These are phyloP conservation scores for Psittacula cyanocephala DNA, from an alignment of 2,113 vertebrate genomes.

Conservation along the genomic window DNA sequence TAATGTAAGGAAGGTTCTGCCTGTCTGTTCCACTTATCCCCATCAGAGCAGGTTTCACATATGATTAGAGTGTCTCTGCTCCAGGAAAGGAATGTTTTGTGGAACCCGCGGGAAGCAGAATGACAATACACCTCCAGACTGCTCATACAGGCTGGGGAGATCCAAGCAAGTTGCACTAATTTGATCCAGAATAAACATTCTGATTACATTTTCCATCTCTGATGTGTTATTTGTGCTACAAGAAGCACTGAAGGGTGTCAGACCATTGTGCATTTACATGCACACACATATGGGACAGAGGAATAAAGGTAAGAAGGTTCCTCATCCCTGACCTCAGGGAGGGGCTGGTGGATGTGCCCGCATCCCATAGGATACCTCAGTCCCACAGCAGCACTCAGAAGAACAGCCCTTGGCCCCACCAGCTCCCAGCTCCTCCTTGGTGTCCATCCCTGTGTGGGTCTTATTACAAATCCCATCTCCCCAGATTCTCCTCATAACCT, in stretches of 20 bases:
- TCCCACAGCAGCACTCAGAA: rapidly evolving
- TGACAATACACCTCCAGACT: neutral
- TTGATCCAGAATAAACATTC: neutral
- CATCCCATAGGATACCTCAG: neutral
- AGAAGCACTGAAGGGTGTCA: neutral
- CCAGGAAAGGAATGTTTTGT: neutral
- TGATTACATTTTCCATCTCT: neutral
- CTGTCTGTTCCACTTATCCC: neutral
- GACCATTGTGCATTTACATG: rapidly evolving
- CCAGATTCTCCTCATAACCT: neutral
- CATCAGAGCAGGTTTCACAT: neutral
- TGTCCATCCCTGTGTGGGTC: neutral
- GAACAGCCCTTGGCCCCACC: neutral
- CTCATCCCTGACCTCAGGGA: neutral
- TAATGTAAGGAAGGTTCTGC: neutral
- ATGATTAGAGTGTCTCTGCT: neutral
- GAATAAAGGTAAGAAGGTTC: neutral
- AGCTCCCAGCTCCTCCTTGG: neutral
- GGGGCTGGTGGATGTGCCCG: rapidly evolving
- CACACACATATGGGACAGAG: neutral
- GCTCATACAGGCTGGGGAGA: rapidly evolving
- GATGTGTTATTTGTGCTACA: neutral
- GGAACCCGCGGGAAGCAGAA: neutral
- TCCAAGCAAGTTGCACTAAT: rapidly evolving
- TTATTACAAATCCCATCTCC: neutral